Conservation (phyloP, 2,113 vertebrate genomes). For the Periophthalmus modestus region DNA sequence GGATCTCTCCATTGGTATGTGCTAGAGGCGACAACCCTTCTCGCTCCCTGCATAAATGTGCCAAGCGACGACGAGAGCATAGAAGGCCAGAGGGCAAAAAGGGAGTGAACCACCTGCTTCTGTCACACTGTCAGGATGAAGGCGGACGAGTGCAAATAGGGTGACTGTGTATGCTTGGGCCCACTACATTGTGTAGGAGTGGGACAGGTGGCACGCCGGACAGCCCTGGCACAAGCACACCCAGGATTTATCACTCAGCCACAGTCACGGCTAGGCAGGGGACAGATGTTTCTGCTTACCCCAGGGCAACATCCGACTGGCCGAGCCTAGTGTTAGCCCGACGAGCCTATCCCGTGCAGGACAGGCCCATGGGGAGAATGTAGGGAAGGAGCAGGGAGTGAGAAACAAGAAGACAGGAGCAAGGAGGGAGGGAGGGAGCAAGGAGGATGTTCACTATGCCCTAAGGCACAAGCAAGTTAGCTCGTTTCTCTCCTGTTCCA, state of each 20-base stretch:
- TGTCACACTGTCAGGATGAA: constrained; percentile 77
- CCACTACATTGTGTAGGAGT: constrained; percentile 58
- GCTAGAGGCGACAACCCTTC: constrained; percentile 63
- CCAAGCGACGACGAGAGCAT: constrained; percentile 63
- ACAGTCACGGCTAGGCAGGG: constrained; percentile 71
- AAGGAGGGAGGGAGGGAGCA: constrained; percentile 26
- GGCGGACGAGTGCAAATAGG: constrained; percentile 66
- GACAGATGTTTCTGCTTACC: constrained; percentile 79
- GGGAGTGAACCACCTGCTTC: constrained; percentile 77
- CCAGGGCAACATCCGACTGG: constrained; percentile 71
- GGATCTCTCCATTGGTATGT: constrained; percentile 59
- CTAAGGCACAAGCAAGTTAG: constrained; percentile 49
- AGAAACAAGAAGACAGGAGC: constrained; percentile 17
- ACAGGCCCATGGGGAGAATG: constrained; percentile 32
- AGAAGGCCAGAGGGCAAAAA: constrained; percentile 76
- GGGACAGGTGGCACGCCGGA: constrained; percentile 73
- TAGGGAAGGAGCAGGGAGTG: constrained; percentile 7
- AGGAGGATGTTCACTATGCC: constrained; percentile 53
- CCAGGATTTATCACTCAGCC: constrained; percentile 72
- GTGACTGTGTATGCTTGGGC: constrained; percentile 45
- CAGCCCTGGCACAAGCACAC: constrained; percentile 66
- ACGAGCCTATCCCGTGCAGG: constrained; percentile 37
- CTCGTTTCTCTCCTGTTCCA: constrained; percentile 63
- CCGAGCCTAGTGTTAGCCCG: constrained; percentile 57
- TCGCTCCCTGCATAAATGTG: constrained; percentile 67